A percentile compares a stretch with the other conserved stretches of the same genome.
These are phyloP conservation scores for Didymodactylos carnosus DNA, from an alignment of 2,888 invertebrate genomes.

Conservation along the genomic window DNA sequence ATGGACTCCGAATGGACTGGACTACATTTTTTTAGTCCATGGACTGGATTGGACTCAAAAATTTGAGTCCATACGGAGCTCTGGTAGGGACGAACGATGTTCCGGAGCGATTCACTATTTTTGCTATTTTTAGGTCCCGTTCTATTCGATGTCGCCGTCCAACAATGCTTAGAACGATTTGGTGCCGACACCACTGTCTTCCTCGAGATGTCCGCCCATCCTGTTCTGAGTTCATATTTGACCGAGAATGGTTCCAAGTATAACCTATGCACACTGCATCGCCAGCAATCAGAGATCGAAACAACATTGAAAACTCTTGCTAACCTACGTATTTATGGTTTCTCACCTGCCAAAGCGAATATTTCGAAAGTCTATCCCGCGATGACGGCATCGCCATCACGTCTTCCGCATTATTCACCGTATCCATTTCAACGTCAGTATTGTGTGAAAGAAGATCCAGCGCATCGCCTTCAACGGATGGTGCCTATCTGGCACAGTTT, in stretches of 20 bases:
- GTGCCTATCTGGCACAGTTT: background rate
- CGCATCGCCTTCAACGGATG: background rate
- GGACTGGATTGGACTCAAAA: too few relatives aligned
- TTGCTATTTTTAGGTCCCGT: background rate
- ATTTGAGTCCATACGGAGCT: too few relatives aligned
- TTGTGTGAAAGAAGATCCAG: background rate
- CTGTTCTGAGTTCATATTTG: background rate
- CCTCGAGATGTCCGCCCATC: background rate
- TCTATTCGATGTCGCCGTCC: background rate
- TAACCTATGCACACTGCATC: background rate
- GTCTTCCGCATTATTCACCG: background rate
- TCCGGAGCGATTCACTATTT: too few relatives aligned
- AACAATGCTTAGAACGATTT: background rate
- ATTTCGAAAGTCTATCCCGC: background rate
- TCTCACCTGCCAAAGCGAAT: background rate
- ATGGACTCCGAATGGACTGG: too few relatives aligned
- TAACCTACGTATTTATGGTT: background rate
- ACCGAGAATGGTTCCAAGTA: background rate
- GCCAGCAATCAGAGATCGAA: background rate
- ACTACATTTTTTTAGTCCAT: too few relatives aligned
- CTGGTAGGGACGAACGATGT: too few relatives aligned
- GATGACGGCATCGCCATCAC: background rate
- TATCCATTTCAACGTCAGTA: background rate
- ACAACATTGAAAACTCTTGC: background rate
- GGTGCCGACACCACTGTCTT: background rate